Evolutionary conservation across 2,797 vertebrate genomes (phyloP).

Genomic region (Dicrostonyx torquatus): DNA sequence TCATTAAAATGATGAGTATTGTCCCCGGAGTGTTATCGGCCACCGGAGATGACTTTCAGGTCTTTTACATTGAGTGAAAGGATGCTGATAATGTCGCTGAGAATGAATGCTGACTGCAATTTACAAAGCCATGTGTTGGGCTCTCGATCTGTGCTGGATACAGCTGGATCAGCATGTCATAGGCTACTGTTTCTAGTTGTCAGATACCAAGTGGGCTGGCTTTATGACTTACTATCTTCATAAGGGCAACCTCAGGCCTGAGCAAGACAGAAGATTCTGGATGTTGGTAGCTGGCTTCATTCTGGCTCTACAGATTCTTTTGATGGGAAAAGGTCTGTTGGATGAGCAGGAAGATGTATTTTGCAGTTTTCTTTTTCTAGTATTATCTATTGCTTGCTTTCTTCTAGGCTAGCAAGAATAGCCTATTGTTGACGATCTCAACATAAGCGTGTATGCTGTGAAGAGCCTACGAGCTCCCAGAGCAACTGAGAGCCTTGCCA

Average conservation of each 20-base stretch:
- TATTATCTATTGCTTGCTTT: conserved; percentile 47
- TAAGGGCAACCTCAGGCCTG: neutral
- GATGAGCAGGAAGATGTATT: neutral
- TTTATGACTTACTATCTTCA: conserved; percentile 36
- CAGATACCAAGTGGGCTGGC: neutral
- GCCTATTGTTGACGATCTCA: neutral
- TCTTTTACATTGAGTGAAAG: neutral
- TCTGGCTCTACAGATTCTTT: conserved; percentile 23
- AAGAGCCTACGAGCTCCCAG: conserved; percentile 35
- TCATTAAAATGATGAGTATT: conserved; percentile 18
- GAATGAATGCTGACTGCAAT: neutral
- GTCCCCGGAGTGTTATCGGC: neutral
- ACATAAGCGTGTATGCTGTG: conserved; percentile 12
- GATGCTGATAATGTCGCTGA: neutral
- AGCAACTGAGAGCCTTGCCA: neutral
- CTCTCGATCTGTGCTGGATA: neutral
- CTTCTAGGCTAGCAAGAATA: conserved; percentile 5
- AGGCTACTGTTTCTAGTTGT: neutral
- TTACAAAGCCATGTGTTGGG: neutral
- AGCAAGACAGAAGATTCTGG: conserved; percentile 8
- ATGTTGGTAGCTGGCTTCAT: neutral
- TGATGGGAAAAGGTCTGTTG: neutral
- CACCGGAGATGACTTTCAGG: neutral
- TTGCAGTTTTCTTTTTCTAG: conserved; percentile 15
- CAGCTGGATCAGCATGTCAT: neutral